Conservation (phyloP, 30 jellyfish, hydroid and myxozoan species). For the Hydractinia echinata region DNA sequence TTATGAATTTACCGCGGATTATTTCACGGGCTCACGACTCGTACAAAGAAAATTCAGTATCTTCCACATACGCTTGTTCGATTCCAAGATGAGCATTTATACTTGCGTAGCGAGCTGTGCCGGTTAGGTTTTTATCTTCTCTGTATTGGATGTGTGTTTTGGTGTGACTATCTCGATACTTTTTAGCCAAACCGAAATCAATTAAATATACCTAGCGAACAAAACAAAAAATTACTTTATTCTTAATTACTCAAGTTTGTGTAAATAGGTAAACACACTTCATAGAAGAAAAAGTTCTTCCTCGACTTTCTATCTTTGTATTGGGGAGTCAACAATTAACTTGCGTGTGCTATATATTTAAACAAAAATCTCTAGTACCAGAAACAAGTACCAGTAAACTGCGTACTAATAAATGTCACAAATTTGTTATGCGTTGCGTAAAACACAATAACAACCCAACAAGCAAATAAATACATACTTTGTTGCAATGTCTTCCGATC, state of each 20-base stretch:
- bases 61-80: slow-evolving; percentile 84
- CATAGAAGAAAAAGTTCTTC: neutral
- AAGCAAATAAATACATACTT: slow-evolving; percentile 39
- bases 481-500: slow-evolving; percentile 92
- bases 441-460: too few species aligned
- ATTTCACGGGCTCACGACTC: neutral
- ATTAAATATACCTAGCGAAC: slow-evolving; percentile 69
- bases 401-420: too few species aligned
- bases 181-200: slow-evolving; percentile 98
- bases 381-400: too few species aligned
- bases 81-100: slow-evolving; percentile 98
- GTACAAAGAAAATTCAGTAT: neutral
- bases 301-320: too few species aligned
- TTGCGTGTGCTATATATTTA: too few species aligned
- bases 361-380: too few species aligned
- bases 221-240: slow-evolving; percentile 5
- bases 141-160: slow-evolving; percentile 83
- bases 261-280: slow-evolving; percentile 5
- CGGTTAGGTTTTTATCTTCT: slow-evolving; percentile 87
- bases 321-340: too few species aligned
- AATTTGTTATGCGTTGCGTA: too few species aligned
- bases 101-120: slow-evolving; percentile 99
- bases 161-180: slow-evolving; percentile 87
- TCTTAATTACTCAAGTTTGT: neutral
- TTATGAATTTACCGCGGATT: neutral